phyloP scores from a whole-genome alignment of 2,113 vertebrate species.

The Petrocephalus microphthalmus region DNA sequence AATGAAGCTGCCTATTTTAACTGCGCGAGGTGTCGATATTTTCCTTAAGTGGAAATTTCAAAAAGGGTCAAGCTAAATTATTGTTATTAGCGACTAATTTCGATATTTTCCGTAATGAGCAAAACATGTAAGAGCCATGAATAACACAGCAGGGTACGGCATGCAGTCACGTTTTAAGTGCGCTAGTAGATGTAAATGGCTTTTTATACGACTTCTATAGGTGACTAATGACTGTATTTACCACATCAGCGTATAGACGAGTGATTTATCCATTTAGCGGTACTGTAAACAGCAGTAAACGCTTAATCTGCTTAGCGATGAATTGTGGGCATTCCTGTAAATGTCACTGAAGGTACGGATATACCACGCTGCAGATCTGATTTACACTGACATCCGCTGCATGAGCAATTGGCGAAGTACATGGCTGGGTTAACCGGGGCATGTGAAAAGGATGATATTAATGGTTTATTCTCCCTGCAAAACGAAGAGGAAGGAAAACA shows the following conservation, averaged over 20 bases:
- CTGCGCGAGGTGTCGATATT: background rate
- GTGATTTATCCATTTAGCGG: background rate
- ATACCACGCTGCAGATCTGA: background rate
- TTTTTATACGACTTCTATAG: background rate
- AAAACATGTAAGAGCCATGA: background rate
- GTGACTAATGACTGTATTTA: background rate
- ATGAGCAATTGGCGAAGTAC: background rate
- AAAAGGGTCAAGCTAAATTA: background rate
- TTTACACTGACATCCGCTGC: background rate
- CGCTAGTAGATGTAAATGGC: background rate
- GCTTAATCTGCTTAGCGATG: background rate
- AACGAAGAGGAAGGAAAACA: background rate
- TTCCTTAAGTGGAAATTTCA: background rate
- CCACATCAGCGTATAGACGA: background rate
- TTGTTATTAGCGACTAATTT: background rate
- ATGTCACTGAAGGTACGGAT: background rate
- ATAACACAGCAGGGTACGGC: background rate
- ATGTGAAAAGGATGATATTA: background rate
- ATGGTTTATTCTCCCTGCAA: background rate
- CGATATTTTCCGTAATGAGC: background rate
- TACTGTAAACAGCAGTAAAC: background rate
- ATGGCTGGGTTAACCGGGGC: background rate
- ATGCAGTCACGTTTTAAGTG: background rate
- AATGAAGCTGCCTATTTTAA: background rate
- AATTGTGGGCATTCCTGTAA: background rate